These are phyloP conservation scores for Eupeodes luniger DNA, from an alignment of 2,888 invertebrate species.

Conservation along the genomic window DNA sequence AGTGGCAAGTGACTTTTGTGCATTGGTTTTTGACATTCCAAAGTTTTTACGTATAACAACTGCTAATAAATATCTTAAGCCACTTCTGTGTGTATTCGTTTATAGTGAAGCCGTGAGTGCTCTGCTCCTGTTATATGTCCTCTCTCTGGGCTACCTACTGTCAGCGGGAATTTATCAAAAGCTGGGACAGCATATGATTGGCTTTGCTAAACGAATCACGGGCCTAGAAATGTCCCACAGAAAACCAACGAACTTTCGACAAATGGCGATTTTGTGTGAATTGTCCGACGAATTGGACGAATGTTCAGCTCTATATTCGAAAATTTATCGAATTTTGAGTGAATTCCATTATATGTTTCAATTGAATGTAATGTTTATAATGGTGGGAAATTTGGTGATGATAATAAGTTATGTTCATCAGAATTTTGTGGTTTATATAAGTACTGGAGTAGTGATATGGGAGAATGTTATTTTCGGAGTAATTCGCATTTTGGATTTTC, in stretches of 20 bases:
- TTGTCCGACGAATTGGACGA: constrained; percentile 6
- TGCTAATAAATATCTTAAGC: not conserved
- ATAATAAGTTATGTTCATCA: constrained; percentile 38
- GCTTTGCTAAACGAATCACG: not conserved
- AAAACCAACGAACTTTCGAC: not conserved
- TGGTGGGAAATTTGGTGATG: constrained; percentile 2
- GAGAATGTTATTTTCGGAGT: constrained; percentile 10
- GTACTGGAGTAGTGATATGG: constrained; percentile 20
- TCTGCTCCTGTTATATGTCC: constrained; percentile 1
- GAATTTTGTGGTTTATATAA: constrained; percentile 6
- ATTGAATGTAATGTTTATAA: not conserved
- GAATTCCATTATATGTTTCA: constrained; percentile 16
- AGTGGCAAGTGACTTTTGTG: not conserved
- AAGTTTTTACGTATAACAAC: not conserved
- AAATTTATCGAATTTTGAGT: not conserved
- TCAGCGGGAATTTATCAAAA: constrained; percentile 10
- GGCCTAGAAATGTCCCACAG: not conserved
- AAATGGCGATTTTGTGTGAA: not conserved
- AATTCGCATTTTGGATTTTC: constrained; percentile 23
- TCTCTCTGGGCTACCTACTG: constrained; percentile 13
- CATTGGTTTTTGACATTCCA: not conserved
- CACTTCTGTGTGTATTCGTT: not conserved
- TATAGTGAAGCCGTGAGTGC: not conserved
- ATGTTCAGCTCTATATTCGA: not conserved
- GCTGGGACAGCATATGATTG: constrained; percentile 1